Evolutionary conservation across 2,888 invertebrate species (phyloP).

Genomic region (Elaeidobius kamerunicus): DNA sequence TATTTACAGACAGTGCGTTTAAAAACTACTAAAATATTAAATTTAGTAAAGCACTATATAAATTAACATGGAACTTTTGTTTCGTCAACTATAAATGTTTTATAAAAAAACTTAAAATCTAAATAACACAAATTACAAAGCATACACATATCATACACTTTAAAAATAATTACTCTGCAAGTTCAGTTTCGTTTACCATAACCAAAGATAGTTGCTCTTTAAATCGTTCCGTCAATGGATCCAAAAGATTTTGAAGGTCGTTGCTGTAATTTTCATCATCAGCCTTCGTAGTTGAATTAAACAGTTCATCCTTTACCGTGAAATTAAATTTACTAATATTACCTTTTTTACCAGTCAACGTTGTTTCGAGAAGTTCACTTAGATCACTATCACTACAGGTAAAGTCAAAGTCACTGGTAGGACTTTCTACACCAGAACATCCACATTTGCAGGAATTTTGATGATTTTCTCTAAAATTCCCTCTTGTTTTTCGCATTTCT

Average conservation of each 20-base stretch:
- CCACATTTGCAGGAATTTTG: not conserved
- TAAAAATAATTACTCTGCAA: too few species aligned
- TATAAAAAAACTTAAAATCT: too few species aligned
- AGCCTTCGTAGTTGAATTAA: not conserved
- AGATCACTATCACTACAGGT: not conserved
- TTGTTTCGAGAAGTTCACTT: not conserved
- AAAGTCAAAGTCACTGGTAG: slow-evolving; percentile 1
- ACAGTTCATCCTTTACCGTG: not conserved
- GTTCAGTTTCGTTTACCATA: too few species aligned
- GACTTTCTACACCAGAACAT: slow-evolving; percentile 1
- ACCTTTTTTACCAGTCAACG: not conserved
- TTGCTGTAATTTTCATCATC: not conserved
- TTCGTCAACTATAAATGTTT: too few species aligned
- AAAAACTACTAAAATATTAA: too few species aligned
- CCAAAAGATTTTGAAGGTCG: not conserved
- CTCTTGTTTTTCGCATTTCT: not conserved
- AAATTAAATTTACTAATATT: not conserved
- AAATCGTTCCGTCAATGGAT: not conserved
- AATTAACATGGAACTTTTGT: too few species aligned
- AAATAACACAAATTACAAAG: too few species aligned
- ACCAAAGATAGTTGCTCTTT: not conserved
- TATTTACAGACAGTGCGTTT: too few species aligned
- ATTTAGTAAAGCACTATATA: too few species aligned
- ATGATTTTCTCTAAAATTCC: too few species aligned
- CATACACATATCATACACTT: too few species aligned